Conservation (phyloP, 2,113 vertebrate species). For the Lucifuga dentata region DNA sequence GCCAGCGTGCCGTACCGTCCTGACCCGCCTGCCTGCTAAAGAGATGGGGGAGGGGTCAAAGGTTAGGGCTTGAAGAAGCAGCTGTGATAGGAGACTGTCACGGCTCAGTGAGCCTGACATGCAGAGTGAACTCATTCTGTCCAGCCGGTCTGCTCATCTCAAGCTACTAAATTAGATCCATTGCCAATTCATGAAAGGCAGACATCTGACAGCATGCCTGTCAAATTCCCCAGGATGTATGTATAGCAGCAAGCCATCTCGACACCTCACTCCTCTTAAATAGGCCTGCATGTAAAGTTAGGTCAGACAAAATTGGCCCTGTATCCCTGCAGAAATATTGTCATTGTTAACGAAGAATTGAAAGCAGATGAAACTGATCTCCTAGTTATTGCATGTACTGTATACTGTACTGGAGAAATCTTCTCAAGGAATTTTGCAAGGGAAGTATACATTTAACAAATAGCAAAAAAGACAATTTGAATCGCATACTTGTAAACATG, state of each 20-base stretch:
- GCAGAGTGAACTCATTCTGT: conserved; percentile 85
- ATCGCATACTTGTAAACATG: too few relatives aligned
- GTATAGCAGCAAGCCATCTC: conserved; percentile 58
- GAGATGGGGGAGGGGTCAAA: conserved; percentile 83
- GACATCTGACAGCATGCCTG: conserved; percentile 86
- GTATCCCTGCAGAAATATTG: conserved; percentile 4
- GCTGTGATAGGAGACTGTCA: conserved; percentile 91
- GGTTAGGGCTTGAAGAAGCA: conserved; percentile 85
- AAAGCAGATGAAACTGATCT: neutral
- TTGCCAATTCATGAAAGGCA: conserved; percentile 85
- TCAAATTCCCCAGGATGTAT: conserved; percentile 79
- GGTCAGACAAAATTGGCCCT: conserved; percentile 21
- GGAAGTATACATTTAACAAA: too few relatives aligned
- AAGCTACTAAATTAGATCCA: conserved; percentile 88
- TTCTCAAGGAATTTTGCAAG: too few relatives aligned
- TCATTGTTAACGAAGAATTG: neutral
- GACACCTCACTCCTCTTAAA: conserved; percentile 69
- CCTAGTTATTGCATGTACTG: too few relatives aligned
- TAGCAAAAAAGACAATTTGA: too few relatives aligned
- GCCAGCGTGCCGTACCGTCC: conserved; percentile 80
- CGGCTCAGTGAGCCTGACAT: conserved; percentile 84
- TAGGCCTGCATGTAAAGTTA: conserved; percentile 41
- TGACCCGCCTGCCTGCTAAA: conserved; percentile 79
- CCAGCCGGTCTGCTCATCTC: conserved; percentile 79
- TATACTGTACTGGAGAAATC: too few relatives aligned